These are phyloP conservation scores for Scalopus aquaticus DNA, from an alignment of 2,113 vertebrate species.

Conservation along the genomic window DNA sequence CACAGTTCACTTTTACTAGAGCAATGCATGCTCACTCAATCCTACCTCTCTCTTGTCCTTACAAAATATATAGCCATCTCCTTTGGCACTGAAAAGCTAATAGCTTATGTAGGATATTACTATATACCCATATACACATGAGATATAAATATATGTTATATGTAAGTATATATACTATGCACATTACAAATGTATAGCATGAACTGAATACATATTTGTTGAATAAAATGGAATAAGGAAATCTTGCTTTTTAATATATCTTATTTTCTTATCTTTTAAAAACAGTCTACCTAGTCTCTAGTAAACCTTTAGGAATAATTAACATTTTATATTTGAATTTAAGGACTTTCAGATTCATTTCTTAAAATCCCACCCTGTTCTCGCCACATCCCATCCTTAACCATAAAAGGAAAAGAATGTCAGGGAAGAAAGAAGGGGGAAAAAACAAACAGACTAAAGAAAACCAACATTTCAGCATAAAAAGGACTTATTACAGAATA, in stretches of 20 bases:
- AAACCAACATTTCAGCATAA: constrained; percentile 37
- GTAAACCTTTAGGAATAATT: constrained; percentile 25
- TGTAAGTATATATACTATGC: no score
- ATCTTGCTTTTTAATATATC: neutral
- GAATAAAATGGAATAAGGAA: neutral
- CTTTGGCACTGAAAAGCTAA: neutral
- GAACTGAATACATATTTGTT: neutral
- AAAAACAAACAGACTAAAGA: constrained; percentile 42
- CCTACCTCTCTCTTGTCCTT: neutral
- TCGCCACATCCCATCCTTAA: neutral
- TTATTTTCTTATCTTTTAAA: constrained; percentile 26
- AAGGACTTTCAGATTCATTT: constrained; percentile 22
- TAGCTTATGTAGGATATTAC: neutral
- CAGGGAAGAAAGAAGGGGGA: constrained; percentile 1
- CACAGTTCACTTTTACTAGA: neutral
- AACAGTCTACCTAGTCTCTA: neutral
- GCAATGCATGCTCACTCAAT: neutral
- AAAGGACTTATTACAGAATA: neutral
- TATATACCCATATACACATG: no score
- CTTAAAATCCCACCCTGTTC: neutral
- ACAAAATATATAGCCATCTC: neutral
- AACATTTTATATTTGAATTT: constrained; percentile 54
- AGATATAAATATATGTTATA: no score
- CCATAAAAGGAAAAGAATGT: constrained; percentile 69
- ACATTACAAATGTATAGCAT: no score